Evolutionary conservation across 2,888 invertebrate species (phyloP).

Genomic region (Mactromeris polynyma): DNA sequence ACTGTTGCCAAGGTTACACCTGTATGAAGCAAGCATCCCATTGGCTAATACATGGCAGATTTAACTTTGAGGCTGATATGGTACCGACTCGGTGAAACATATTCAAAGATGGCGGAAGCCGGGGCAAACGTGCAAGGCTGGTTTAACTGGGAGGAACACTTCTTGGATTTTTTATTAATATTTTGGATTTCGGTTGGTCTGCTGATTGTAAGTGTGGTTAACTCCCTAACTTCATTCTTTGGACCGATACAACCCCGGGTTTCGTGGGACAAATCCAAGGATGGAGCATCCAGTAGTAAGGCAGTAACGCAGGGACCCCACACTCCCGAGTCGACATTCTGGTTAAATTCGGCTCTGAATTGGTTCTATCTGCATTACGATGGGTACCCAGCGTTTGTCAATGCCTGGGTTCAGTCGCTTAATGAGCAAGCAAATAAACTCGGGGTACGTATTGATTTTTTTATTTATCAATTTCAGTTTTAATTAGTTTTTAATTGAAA

Average conservation of each 20-base stretch:
- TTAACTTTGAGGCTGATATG: conserved; percentile 86
- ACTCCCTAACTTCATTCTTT: conserved; percentile 83
- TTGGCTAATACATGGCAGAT: conserved; percentile 86
- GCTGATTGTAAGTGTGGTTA: conserved; percentile 80
- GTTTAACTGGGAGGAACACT: conserved; percentile 85
- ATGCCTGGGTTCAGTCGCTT: conserved; percentile 87
- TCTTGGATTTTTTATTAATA: conserved; percentile 85
- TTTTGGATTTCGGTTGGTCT: conserved; percentile 85
- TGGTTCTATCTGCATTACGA: conserved; percentile 86
- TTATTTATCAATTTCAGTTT: background rate
- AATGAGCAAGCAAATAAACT: conserved; percentile 87
- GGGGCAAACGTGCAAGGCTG: conserved; percentile 80
- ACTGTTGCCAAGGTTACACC: conserved; percentile 76
- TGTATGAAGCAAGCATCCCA: conserved; percentile 78
- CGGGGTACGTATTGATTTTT: conserved; percentile 81
- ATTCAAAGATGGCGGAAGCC: conserved; percentile 84
- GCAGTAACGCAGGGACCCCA: conserved; percentile 61
- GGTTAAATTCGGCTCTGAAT: conserved; percentile 85
- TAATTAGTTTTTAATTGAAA: background rate
- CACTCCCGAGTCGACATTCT: conserved; percentile 82
- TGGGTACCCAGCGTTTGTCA: conserved; percentile 83
- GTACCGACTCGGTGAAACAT: conserved; percentile 86
- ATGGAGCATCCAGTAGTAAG: conserved; percentile 64
- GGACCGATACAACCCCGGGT: conserved; percentile 82
- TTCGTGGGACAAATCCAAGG: conserved; percentile 72